A percentile compares a stretch with the other conserved stretches of the same genome.
Conservation (phyloP, 2,888 invertebrate genomes). For the Tetranychus piercei region DNA sequence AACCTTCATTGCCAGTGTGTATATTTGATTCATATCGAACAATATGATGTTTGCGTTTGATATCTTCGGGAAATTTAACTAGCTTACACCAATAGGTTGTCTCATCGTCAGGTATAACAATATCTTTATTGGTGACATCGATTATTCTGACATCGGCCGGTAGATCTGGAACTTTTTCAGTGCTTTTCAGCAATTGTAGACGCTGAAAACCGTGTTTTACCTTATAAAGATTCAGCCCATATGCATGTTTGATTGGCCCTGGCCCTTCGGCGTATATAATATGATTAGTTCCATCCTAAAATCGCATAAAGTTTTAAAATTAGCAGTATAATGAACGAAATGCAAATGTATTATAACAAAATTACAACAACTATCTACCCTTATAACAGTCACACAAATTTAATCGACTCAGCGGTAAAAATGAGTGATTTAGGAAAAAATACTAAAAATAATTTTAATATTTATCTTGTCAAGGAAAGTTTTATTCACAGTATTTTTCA, state of each 20-base stretch:
- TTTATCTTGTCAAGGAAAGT: background rate
- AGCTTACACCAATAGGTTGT: slow-evolving; percentile 96
- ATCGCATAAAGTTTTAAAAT: background rate
- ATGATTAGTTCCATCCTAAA: slow-evolving; percentile 69
- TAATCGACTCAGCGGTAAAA: background rate
- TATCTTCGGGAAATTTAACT: slow-evolving; percentile 51
- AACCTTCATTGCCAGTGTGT: slow-evolving; percentile 54
- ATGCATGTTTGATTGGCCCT: slow-evolving; percentile 49
- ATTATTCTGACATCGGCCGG: slow-evolving; percentile 17
- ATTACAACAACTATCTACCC: background rate
- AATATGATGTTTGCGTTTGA: slow-evolving; percentile 49
- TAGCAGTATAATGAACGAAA: too few species aligned
- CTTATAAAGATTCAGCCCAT: slow-evolving; percentile 43
- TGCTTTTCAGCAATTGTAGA: slow-evolving; percentile 48
- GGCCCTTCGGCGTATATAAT: slow-evolving; percentile 61
- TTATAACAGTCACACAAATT: background rate
- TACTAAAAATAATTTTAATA: background rate
- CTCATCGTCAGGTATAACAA: slow-evolving; percentile 53
- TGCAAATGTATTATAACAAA: background rate
- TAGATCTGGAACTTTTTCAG: slow-evolving; percentile 30
- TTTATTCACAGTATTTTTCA: background rate
- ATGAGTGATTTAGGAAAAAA: background rate
- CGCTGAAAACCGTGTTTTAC: slow-evolving; percentile 52
- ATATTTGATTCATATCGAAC: slow-evolving; percentile 73
- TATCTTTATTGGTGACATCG: slow-evolving; percentile 24